Conservation (phyloP, 1,140 invertebrate species). For the Phymastichus coffea region DNA sequence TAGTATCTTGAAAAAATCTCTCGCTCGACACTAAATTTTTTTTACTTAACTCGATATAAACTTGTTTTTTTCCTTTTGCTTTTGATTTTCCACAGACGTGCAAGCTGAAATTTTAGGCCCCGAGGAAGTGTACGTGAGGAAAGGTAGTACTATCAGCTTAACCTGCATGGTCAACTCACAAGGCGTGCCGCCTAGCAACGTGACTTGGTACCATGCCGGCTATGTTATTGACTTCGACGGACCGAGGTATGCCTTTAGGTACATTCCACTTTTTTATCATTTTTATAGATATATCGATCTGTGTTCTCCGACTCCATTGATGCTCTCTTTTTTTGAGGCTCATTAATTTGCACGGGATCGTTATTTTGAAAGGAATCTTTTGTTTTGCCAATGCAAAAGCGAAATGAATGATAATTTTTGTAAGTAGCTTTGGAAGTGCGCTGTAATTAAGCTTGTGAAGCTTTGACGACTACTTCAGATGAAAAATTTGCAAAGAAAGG, state of each 20-base stretch:
- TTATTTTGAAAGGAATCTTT: too few relatives aligned
- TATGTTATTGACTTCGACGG: slow-evolving; percentile 82
- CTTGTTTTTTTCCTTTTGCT: neutral
- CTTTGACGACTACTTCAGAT: too few relatives aligned
- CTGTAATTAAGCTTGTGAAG: too few relatives aligned
- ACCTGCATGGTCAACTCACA: slow-evolving; percentile 85
- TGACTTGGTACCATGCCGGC: slow-evolving; percentile 76
- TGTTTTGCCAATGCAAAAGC: too few relatives aligned
- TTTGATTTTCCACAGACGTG: slow-evolving; percentile 63
- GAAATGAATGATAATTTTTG: too few relatives aligned
- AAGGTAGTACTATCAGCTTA: slow-evolving; percentile 83
- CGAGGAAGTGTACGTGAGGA: slow-evolving; percentile 81
- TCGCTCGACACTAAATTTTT: too few relatives aligned
- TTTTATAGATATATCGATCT: neutral
- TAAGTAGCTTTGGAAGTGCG: too few relatives aligned
- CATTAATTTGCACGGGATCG: too few relatives aligned
- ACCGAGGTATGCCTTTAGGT: slow-evolving; percentile 50
- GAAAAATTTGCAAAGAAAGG: too few relatives aligned
- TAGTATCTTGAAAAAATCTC: too few relatives aligned
- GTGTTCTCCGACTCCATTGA: neutral
- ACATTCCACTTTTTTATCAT: too few relatives aligned
- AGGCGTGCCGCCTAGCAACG: slow-evolving; percentile 73
- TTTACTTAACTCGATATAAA: too few relatives aligned
- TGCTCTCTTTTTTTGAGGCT: neutral
- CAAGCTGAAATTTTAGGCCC: slow-evolving; percentile 81